Evolutionary conservation across 2,113 vertebrate species (phyloP), one percentile per base, ranked within the genome.

Genomic region (Dascyllus trimaculatus): DNA sequence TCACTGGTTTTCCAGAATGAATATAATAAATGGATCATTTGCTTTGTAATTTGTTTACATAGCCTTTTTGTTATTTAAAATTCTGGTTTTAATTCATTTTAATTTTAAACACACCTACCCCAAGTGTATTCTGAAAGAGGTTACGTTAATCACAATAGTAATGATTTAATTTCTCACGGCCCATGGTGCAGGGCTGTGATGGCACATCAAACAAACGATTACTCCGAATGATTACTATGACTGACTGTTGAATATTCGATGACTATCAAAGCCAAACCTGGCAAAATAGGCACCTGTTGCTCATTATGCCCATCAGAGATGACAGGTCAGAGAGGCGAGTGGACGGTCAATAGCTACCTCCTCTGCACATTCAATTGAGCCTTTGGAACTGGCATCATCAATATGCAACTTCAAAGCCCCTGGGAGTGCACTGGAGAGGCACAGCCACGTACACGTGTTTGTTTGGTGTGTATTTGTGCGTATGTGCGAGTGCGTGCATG

Each of bases 371-470:
- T 89, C 82, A 89, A 87, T 84, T 81, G 75, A 84, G 79, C 80
- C 72, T 84, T 87, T 87, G 45, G 71, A 59, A 75, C 60, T 53
- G 32, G 64, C 77, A 75, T 90, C 89, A 92, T 93, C 89, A 89
- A 89, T 90, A 85, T 86, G 75, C 85, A 89, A 88, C 91, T 89
- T 93, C 91, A 93, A 93, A 92, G 90, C 81, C 82, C 46, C 43
- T 51, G 76, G 80, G 85, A 91, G 86, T 48, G 80, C 18, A 60
- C 46, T 71, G 80, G 73, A 89, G 91, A 84, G 87, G 75, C 61
- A 71, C 3, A 21, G 22, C 60, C 25, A 1, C 52, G 57, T 83
- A 61, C 54, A 56, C 63, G 49, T 69, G 75, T 78, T 68, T 78
- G 78, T 71, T 77, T 66, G 29, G 51, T 54, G 14, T 71, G 46